These are phyloP conservation scores for Pteronotus mesoamericanus DNA, from an alignment of 2,797 vertebrate genomes.

Conservation along the genomic window DNA sequence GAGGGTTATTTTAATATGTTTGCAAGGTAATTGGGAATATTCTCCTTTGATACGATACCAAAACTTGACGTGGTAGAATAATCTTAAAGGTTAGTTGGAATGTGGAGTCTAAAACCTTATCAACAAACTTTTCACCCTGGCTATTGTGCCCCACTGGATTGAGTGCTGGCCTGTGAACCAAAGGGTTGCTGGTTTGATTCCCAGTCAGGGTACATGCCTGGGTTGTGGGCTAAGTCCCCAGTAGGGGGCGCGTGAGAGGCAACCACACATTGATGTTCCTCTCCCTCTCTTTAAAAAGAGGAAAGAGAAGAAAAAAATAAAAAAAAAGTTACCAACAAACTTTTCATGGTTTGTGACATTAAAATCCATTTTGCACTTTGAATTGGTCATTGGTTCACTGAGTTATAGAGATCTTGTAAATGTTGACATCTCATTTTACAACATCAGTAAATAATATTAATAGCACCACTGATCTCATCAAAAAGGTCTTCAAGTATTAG, in stretches of 20 bases:
- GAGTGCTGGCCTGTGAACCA: too few species aligned
- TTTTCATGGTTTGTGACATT: not conserved
- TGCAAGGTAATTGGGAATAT: not conserved
- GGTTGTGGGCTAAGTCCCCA: too few species aligned
- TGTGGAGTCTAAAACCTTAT: not conserved
- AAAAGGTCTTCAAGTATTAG: not conserved
- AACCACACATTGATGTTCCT: too few species aligned
- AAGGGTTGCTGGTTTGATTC: too few species aligned
- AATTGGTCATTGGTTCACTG: not conserved
- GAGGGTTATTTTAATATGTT: conserved; percentile 1
- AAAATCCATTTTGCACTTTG: not conserved
- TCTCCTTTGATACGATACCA: not conserved
- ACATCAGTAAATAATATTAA: not conserved
- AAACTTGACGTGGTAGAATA: not conserved
- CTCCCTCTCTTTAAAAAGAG: too few species aligned
- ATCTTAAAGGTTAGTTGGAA: not conserved
- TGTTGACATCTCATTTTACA: not conserved
- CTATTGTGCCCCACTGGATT: too few species aligned
- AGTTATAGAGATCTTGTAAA: not conserved
- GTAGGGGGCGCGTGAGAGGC: too few species aligned
- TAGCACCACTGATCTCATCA: not conserved
- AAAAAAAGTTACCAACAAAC: not conserved
- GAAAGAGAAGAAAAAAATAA: too few species aligned
- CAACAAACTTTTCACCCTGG: not conserved
- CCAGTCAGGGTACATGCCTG: too few species aligned